A percentile compares a stretch with the other conserved stretches of the same genome.
phyloP scores from a whole-genome alignment of 1,140 invertebrate species.

The Pollicipes pollicipes region DNA sequence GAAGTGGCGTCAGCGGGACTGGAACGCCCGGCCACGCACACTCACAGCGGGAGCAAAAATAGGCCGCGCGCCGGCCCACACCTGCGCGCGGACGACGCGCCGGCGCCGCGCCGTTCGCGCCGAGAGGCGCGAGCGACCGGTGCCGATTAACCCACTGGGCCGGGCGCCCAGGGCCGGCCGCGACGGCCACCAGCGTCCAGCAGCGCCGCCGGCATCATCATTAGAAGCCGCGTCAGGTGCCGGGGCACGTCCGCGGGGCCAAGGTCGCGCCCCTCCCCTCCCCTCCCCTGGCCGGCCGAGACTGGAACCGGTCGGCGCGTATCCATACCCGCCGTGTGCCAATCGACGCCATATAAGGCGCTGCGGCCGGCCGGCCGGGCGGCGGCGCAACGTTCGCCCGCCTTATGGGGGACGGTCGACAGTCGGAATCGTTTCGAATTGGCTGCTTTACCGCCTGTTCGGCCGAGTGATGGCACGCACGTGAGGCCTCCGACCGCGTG shows the following conservation, averaged over 20 bases:
- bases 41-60: no score
- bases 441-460: background rate
- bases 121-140: no score
- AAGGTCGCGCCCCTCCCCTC: background rate
- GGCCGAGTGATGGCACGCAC: background rate
- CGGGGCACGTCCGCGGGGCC: background rate
- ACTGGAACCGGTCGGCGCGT: background rate
- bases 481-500: background rate
- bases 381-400: no score
- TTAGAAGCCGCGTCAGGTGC: background rate
- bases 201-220: no score
- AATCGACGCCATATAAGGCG: background rate
- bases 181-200: no score
- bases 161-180: no score
- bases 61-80: no score
- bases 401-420: background rate
- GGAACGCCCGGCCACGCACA: background rate
- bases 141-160: background rate
- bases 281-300: no score
- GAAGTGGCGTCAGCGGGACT: no score
- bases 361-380: background rate
- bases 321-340: background rate
- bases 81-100: no score
- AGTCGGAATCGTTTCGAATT: background rate
- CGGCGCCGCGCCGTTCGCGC: no score